Base-by-base conservation (phyloP, 2,797 vertebrate species). In the Halcyon smyrnensis region DNA sequence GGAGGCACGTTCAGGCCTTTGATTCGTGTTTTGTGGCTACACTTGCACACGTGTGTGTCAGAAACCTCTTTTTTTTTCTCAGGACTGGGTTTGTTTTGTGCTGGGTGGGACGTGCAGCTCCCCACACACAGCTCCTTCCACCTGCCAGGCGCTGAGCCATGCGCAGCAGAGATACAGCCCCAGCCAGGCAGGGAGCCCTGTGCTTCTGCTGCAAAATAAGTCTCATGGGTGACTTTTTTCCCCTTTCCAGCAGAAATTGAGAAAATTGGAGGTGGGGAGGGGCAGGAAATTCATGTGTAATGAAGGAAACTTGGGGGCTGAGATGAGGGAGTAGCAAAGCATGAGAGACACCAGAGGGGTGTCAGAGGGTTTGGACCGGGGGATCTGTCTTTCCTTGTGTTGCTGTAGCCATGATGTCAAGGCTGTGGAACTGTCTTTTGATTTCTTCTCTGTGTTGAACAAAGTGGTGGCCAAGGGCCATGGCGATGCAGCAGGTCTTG, bases 41-140 rank as follows among this genome's bases (percentile, higher is more conserved):
- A 1, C 0, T 1, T 64, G 32, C 56, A 2, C 60, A 14, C 3
- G 1, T 0, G 3, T 32, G 73, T 30, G 80, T 51, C 4, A 1
- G 9, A 11, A 53, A 21, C 19, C 1, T 15, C 0, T 9, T 4
- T 3, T 36, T 20, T 27, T 48, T n/a, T 19, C 34, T 32, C 25
- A 4, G 73, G 23, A 16, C 59, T 65, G 69, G 74, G 0, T 34
- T 63, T 53, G 32, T 48, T 54, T 24, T 0, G 1, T 2, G 41
- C 0, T 0, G 56, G 50, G 59, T 67, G 41, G 71, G 80, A n/a
- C 1, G 4, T 4, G 1, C 24, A 19, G 78, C 79, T 5, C 34
- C 37, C 30, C 6, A 2, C 50, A 4, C 7, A 1, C 37, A n/a
- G 62, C 73, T 41, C 59, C 54, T 27, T 37, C 74, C 2, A 0